phyloP scores from a whole-genome alignment of 2,113 vertebrate species.

The Notothenia rossii region DNA sequence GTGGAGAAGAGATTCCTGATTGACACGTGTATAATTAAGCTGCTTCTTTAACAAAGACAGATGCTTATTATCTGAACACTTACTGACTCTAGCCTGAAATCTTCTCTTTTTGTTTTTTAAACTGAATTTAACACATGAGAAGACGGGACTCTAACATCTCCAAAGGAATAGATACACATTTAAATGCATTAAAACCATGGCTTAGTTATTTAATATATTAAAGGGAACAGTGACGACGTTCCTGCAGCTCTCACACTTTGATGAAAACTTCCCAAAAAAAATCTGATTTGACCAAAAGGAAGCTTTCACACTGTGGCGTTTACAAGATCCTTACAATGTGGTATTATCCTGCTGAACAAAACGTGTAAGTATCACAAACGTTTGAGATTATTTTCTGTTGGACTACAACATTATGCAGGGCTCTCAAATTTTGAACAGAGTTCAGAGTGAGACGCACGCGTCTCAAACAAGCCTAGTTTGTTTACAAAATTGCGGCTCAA shows the following conservation, averaged over 20 bases:
- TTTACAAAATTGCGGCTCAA: too few species aligned
- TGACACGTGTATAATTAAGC: constrained; percentile 18
- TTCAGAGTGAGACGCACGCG: too few species aligned
- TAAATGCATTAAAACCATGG: neutral
- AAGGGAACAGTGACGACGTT: neutral
- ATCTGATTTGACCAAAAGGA: neutral
- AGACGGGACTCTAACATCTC: neutral
- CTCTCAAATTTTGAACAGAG: too few species aligned
- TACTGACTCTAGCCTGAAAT: neutral
- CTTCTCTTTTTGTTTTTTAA: neutral
- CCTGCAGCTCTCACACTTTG: neutral
- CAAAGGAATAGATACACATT: neutral
- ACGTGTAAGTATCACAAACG: too few species aligned
- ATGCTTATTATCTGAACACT: constrained; percentile 6
- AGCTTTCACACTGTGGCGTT: neutral
- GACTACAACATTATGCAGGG: too few species aligned
- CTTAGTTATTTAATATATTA: neutral
- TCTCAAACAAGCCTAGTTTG: too few species aligned
- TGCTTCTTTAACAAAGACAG: neutral
- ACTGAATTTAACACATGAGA: neutral
- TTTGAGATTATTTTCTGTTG: too few species aligned
- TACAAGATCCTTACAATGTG: neutral
- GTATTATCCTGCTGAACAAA: too few species aligned
- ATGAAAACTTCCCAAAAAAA: constrained; percentile 15
- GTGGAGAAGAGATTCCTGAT: neutral